Evolutionary conservation across 2,888 invertebrate genomes (phyloP), one percentile per base, ranked within the genome.

Genomic region (Achlya flavicornis): DNA sequence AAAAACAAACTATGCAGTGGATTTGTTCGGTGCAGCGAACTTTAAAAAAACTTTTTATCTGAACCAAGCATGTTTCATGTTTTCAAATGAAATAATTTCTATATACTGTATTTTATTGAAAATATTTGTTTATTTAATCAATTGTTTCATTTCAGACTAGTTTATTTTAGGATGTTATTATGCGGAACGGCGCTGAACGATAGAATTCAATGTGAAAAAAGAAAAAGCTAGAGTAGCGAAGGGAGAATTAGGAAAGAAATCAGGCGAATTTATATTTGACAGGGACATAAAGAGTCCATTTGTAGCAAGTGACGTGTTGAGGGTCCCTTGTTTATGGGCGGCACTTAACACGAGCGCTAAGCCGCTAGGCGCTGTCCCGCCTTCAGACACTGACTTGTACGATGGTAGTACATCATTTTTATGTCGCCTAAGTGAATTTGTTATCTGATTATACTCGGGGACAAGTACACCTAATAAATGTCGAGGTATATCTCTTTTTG

Each of bases 321-420:
- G 83, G 79, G 83, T 74, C 77, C 73, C 79, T 84, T 90, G 86
- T 89, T 89, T 89, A 90, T 89, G 84, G 84, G 72, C 67, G 79
- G 77, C 83, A 87, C 86, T 90, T 88, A 88, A 84, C 86, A 83
- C 74, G 80, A 76, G 68, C 80, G 78, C 81, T 85, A 83, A 84
- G 85, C 80, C 78, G 73, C 70, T 73, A 66, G 76, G 67, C 77
- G 67, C 72, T 68, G 74, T 65, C 66, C 66, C 64, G 64, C 70
- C 69, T 72, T 65, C 68, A 71, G 73, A 74, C 71, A 67, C 72
- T 69, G 70, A 73, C 66, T 67, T 68, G 72, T 71, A 72, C 65
- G 72, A 75, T 63, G 67, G 65, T 69, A 76, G 75, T 80, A 80
- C 75, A 75, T 83, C 76, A 84, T 81, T 85, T 86, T 85, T 83